Base-by-base conservation (phyloP, 2,797 vertebrate species). In the Enteromius treurensis region DNA sequence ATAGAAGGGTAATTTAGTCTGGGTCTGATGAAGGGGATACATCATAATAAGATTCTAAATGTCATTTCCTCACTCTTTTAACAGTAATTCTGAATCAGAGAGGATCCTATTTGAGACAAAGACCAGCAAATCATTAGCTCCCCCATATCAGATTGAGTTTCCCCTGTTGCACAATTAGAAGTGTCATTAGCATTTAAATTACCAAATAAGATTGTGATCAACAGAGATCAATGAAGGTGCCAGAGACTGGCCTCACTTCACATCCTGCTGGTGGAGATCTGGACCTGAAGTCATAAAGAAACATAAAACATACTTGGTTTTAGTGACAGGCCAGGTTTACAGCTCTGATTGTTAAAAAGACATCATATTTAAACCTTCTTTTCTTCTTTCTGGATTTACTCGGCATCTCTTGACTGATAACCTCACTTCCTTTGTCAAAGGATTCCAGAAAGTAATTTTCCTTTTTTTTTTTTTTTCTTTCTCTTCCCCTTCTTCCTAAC, bases 151-250 rank as follows among this genome's bases (percentile, higher is more conserved):
- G 91, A 93, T 93, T 90, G 88, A 88, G 90, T 90, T 92, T 90
- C 92, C 71, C 21, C 88, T 87, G 62, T 92, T 90, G 88, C 79
- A 90, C 92, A 95, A 95, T 95, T 95, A 95, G 93, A 94, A 94
- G 91, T 93, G 92, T 92, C 91, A 95, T 95, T 95, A 94, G 93
- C 93, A 95, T 95, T 95, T 95, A 94, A 95, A 95, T 95, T 92
- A 90, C 89, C 91, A 92, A 93, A 93, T 93, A 92, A 93, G 93
- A 94, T 94, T 93, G 92, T 87, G 92, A 95, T 94, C 93, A 93
- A 89, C 88, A 90, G 89, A 93, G 93, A 94, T 95, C 94, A 92
- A 95, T 95, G 90, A 86, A 90, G 88, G 91, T 87, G 19, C 77
- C 10, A 19, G 86, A 88, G 91, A 92, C 88, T 87, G 88, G 42